Evolutionary conservation across 2,888 invertebrate genomes (phyloP), one percentile per base, ranked within the genome.

Genomic region (Oxycera nigricornis): DNA sequence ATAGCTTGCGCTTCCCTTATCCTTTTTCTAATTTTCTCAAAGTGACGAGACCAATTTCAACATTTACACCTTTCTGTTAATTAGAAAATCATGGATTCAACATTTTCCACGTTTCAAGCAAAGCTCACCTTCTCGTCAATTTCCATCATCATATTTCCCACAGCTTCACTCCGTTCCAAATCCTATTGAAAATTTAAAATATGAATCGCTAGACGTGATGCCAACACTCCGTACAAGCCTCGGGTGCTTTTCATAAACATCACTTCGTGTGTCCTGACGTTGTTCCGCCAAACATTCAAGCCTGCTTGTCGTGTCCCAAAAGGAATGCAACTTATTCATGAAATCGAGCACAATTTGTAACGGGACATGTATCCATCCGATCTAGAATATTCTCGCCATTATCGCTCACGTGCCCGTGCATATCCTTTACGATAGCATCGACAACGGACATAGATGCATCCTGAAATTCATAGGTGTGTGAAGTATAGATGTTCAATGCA

Each of bases 331-430:
- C 46, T 67, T 67, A 67, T 67, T 67, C 67, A 67, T 41, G 67
- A 41, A 67, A 67, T 67, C 67, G 67, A 67, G 67, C 26, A n/a
- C 24, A 67, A 67, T 41, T 67, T 46, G 67, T 67, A 41, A 39
- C 67, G 31, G 1, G 22, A 7, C 39, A 22, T 39, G 26, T 41
- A 4, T 9, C 30, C 0, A 59, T 9, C 30, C 0, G 30, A 59
- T 14, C 59, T 55, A 24, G 52, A 6, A 55, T n/a, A 46, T 46
- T 7, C 46, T 46, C 46, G 46, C 3, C 46, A 46, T n/a, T 35
- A 35, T 6, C 35, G 6, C 6, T 35, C 6, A 35, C 6, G 35
- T 35, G 17, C 17, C n/a, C 17, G 14, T 11, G 3, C 46, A 11
- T 46, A 14, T 2, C 17, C 46, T 46, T n/a, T 46, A 11, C 17